Conservation (phyloP, 1,140 invertebrate genomes). For the Cydia splendana region DNA sequence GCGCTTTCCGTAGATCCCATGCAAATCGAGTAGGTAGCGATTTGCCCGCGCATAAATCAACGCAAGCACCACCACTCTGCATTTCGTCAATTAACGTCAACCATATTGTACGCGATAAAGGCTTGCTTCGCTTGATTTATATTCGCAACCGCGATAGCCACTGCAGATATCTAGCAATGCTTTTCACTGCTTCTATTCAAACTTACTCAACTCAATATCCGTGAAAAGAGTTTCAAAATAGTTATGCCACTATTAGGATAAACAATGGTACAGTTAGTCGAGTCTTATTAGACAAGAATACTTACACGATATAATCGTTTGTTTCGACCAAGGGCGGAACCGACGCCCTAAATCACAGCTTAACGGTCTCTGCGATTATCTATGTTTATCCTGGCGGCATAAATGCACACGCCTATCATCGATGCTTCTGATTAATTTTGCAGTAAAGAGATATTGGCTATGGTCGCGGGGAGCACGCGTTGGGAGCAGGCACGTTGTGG, state of each 20-base stretch:
- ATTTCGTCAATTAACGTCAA: conserved; percentile 62
- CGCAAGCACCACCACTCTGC: conserved; percentile 40
- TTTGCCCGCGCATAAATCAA: conserved; percentile 60
- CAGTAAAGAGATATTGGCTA: conserved; percentile 45
- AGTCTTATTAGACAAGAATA: conserved; percentile 17
- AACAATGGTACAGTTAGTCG: conserved; percentile 26
- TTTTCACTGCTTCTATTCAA: conserved; percentile 36
- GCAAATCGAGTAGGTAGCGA: conserved; percentile 63
- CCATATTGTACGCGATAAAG: conserved; percentile 52
- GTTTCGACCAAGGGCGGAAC: conserved; percentile 42
- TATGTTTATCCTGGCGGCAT: conserved; percentile 57
- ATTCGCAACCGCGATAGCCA: conserved; percentile 34
- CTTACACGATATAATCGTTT: conserved; percentile 31
- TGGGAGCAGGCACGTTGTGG: conserved; percentile 50
- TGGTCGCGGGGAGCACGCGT: conserved; percentile 37
- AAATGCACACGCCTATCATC: conserved; percentile 54
- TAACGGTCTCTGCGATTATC: conserved; percentile 53
- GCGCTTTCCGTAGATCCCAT: conserved; percentile 66
- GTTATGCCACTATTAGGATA: conserved; percentile 17
- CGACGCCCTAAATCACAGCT: conserved; percentile 49
- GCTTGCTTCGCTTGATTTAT: conserved; percentile 44
- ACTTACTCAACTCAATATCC: conserved; percentile 7
- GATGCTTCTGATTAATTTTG: conserved; percentile 59
- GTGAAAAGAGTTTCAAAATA: conserved; percentile 26
- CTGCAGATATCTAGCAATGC: conserved; percentile 38